Conservation (phyloP, 2,888 invertebrate species). For the Himalopsyche kuldschensis region DNA sequence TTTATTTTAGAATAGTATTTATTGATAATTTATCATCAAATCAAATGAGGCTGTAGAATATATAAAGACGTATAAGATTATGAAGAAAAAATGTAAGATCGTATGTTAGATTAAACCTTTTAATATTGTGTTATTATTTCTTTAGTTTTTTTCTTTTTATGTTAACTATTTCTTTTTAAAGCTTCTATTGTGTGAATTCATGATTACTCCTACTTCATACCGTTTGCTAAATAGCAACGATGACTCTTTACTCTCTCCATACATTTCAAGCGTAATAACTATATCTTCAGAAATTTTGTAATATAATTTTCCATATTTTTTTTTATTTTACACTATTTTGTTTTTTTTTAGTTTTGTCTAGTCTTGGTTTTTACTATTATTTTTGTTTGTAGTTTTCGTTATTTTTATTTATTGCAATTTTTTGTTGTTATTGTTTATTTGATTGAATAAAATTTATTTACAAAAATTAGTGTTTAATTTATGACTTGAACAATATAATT, state of each 20-base stretch:
- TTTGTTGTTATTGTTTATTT: slow-evolving; percentile 8
- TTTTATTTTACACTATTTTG: background rate
- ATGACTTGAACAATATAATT: background rate
- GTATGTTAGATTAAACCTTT: background rate
- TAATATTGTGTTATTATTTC: background rate
- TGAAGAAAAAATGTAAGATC: background rate
- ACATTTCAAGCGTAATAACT: background rate
- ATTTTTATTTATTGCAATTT: slow-evolving; percentile 18
- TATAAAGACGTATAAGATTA: background rate
- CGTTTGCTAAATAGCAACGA: slow-evolving; percentile 5
- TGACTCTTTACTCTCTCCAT: background rate
- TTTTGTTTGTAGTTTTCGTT: slow-evolving; percentile 25
- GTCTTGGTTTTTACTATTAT: slow-evolving; percentile 9
- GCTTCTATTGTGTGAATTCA: background rate
- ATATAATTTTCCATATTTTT: slow-evolving; percentile 10
- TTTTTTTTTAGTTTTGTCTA: slow-evolving; percentile 16
- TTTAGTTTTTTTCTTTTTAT: background rate
- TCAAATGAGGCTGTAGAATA: background rate
- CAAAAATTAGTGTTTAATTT: background rate
- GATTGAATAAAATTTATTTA: slow-evolving; percentile 18
- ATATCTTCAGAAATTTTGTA: slow-evolving; percentile 9
- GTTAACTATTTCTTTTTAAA: background rate
- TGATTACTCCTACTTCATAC: background rate
- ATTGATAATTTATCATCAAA: background rate
- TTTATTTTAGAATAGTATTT: background rate